A percentile compares a stretch with the other conserved stretches of the same genome.
These are phyloP conservation scores for Netelia melanura DNA, from an alignment of 2,888 invertebrate genomes.

Conservation along the genomic window DNA sequence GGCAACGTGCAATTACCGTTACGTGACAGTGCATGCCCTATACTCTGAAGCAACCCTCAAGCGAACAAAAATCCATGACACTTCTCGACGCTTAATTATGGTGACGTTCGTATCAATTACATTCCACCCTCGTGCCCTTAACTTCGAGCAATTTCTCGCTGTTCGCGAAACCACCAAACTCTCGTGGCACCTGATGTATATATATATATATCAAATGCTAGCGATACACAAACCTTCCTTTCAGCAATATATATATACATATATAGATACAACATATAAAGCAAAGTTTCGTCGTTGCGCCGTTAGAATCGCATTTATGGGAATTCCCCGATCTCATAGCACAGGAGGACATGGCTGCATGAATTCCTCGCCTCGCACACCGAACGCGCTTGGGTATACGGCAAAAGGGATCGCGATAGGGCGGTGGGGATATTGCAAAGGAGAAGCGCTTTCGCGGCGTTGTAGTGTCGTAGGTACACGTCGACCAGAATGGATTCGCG, in stretches of 20 bases:
- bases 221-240: too few species aligned
- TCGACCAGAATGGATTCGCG: slow-evolving; percentile 25
- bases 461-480: slow-evolving; percentile 21
- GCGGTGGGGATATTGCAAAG: background rate
- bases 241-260: background rate
- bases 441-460: slow-evolving; percentile 5
- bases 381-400: background rate
- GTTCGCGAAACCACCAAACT: slow-evolving; percentile 4
- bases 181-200: slow-evolving; percentile 13
- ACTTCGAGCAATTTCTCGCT: background rate
- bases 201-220: background rate
- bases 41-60: too few species aligned
- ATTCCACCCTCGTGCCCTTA: background rate
- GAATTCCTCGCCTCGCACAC: background rate
- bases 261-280: slow-evolving; percentile 12
- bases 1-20: too few species aligned
- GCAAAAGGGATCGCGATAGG: background rate
- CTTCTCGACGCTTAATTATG: too few species aligned
- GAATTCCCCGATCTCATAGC: background rate
- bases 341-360: background rate
- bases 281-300: slow-evolving; percentile 41
- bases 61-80: too few species aligned
- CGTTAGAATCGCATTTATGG: slow-evolving; percentile 48
- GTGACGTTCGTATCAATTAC: background rate
- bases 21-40: too few species aligned